phyloP scores from a whole-genome alignment of 2,797 vertebrate genomes.

The Stomatorhinus walkeri region DNA sequence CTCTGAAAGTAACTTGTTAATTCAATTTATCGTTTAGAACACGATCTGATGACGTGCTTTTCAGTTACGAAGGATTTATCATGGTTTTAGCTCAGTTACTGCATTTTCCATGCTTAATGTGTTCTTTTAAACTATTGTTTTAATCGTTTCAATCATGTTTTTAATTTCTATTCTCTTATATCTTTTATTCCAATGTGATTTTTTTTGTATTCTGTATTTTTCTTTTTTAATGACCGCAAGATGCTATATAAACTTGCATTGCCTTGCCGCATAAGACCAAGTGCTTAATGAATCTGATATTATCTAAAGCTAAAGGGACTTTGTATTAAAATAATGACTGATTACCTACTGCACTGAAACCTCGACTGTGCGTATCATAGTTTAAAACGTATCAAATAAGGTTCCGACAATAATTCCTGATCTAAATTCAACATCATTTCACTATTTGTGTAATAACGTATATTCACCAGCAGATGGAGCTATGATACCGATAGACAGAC shows the following conservation, averaged over 20 bases:
- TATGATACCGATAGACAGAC: background rate
- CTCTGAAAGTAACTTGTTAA: background rate
- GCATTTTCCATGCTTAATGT: background rate
- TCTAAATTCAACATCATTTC: background rate
- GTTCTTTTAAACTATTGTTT: background rate
- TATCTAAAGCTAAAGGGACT: background rate
- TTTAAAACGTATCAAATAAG: background rate
- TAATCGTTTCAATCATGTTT: background rate
- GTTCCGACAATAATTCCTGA: background rate
- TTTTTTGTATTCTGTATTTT: background rate
- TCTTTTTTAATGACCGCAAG: background rate
- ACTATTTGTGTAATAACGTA: background rate
- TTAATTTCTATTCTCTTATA: background rate
- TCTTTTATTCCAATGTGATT: background rate
- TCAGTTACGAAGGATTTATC: background rate
- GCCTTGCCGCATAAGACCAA: background rate
- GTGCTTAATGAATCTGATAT: background rate
- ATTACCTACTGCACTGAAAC: background rate
- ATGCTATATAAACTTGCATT: background rate
- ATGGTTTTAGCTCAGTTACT: background rate
- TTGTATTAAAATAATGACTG: background rate
- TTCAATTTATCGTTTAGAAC: background rate
- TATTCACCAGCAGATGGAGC: background rate
- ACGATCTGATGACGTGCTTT: background rate
- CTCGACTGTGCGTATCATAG: background rate